These are phyloP conservation scores for Acanthosepion esculentum DNA, from an alignment of 2,888 invertebrate genomes.

Conservation along the genomic window DNA sequence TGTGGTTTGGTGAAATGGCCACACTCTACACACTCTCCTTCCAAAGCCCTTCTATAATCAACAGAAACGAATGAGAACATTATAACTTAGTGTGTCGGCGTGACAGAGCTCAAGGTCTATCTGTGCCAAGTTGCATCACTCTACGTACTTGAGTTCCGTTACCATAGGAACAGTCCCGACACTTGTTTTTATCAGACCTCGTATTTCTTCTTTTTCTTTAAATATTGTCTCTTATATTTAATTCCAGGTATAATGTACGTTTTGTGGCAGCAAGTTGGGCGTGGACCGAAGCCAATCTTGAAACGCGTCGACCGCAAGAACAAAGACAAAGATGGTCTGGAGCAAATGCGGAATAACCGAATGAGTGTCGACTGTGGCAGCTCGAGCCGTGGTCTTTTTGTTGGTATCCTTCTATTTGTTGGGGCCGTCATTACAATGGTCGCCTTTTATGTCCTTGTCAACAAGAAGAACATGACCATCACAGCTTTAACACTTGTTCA, in stretches of 20 bases:
- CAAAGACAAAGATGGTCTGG: slow-evolving; percentile 51
- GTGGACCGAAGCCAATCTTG: slow-evolving; percentile 48
- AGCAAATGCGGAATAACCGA: slow-evolving; percentile 50
- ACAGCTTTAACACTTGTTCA: slow-evolving; percentile 92
- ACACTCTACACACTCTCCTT: too few species aligned
- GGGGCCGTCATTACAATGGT: slow-evolving; percentile 82
- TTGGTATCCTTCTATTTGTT: slow-evolving; percentile 81
- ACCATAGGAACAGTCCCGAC: too few species aligned
- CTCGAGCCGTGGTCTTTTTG: slow-evolving; percentile 89
- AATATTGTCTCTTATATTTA: neutral
- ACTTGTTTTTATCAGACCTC: too few species aligned
- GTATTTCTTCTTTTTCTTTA: too few species aligned
- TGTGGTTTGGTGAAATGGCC: too few species aligned
- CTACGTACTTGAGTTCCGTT: too few species aligned
- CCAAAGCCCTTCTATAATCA: too few species aligned
- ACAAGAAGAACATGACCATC: slow-evolving; percentile 82
- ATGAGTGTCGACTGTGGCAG: slow-evolving; percentile 86
- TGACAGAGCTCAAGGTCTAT: too few species aligned
- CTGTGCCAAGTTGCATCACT: too few species aligned
- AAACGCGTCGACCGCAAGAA: slow-evolving; percentile 47
- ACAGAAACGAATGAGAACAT: too few species aligned
- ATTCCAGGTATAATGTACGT: slow-evolving; percentile 86
- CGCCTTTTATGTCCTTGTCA: slow-evolving; percentile 93
- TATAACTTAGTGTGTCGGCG: too few species aligned
- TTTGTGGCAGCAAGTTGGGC: slow-evolving; percentile 90